Evolutionary conservation across 2,888 invertebrate species (phyloP).

Genomic region (Megalurothrips usitatus): DNA sequence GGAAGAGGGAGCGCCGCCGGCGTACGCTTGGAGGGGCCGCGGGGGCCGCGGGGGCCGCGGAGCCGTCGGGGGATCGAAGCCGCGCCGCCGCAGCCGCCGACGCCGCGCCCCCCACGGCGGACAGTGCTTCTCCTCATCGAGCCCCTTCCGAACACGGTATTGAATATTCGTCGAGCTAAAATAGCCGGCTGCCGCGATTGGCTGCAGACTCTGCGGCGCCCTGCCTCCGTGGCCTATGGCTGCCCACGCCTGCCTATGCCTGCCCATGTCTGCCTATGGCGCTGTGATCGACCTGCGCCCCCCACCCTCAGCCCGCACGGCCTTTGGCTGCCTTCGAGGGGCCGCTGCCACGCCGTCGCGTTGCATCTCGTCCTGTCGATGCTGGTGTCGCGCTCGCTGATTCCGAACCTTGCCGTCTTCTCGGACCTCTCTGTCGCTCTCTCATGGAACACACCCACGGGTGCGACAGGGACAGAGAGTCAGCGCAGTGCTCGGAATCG

Average conservation of each 20-base stretch:
- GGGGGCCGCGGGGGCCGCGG: neutral
- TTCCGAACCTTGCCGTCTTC: neutral
- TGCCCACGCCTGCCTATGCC: no score
- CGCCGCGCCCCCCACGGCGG: neutral
- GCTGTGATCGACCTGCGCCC: neutral
- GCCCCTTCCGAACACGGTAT: neutral
- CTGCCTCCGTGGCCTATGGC: no score
- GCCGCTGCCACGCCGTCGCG: no score
- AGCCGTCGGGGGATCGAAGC: neutral
- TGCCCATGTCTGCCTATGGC: no score
- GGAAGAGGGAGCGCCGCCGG: neutral
- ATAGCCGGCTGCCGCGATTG: conserved; percentile 4
- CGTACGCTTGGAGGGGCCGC: neutral
- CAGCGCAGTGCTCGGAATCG: neutral
- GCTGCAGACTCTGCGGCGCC: conserved; percentile 23
- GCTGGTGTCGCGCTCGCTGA: no score
- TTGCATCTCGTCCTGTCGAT: no score
- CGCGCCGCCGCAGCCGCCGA: neutral
- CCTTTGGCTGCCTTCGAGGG: no score
- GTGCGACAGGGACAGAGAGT: neutral
- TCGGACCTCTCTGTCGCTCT: neutral
- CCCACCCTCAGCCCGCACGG: neutral
- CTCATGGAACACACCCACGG: neutral
- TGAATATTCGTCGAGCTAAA: conserved; percentile 13
- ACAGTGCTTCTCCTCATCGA: neutral